A percentile compares a stretch with the other conserved stretches of the same genome.
phyloP scores from a whole-genome alignment of 2,113 vertebrate species.

The rabbit (Oryctolagus cuniculus) region DNA sequence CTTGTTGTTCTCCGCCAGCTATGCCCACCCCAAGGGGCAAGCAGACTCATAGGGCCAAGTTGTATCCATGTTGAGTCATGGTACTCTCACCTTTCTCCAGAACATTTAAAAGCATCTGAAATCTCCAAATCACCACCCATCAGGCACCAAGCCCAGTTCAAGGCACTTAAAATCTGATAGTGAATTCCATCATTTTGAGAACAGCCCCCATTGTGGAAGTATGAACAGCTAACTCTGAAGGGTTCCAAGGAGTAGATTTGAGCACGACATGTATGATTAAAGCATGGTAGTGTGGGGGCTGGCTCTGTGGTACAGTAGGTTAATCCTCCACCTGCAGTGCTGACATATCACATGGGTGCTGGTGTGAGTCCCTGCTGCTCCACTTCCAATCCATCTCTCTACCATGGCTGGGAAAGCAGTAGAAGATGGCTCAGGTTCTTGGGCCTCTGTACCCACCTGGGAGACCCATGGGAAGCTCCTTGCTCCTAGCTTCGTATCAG shows the following conservation, averaged over 20 bases:
- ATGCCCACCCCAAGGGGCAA: neutral
- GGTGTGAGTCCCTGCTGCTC: no score
- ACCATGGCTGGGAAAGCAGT: no score
- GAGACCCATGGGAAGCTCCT: no score
- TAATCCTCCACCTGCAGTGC: no score
- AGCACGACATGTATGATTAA: neutral
- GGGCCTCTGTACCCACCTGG: no score
- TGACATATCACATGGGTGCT: no score
- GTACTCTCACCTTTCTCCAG: neutral
- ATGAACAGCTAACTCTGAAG: neutral
- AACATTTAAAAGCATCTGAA: neutral
- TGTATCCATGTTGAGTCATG: neutral
- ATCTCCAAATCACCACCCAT: neutral
- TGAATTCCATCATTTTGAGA: neutral
- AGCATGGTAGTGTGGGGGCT: neutral
- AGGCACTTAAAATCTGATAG: neutral
- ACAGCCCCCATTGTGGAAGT: neutral
- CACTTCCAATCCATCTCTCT: no score
- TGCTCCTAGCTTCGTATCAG: no score
- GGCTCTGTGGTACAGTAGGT: no score
- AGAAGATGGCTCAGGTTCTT: no score
- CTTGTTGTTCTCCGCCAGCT: neutral
- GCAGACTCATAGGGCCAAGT: neutral
- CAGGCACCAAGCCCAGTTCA: neutral
- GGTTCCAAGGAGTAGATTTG: neutral